Percentiles rank a stretch among this genome's conserved stretches.
phyloP scores from a whole-genome alignment of 2,888 invertebrate genomes.

The Heliconius charithonia region DNA sequence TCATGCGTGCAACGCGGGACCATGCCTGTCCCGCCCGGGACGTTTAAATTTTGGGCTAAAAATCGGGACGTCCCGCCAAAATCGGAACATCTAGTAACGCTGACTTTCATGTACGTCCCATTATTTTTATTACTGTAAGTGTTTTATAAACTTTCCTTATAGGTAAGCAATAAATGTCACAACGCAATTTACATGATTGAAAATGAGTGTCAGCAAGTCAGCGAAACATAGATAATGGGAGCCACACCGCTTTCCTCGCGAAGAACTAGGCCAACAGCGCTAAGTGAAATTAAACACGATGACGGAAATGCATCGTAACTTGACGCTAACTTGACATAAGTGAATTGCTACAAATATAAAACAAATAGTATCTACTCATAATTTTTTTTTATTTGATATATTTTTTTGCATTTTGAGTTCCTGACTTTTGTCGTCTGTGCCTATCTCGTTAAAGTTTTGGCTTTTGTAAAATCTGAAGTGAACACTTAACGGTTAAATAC shows the following conservation, averaged over 20 bases:
- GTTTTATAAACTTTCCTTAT: background rate
- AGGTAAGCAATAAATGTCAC: slow-evolving; percentile 13
- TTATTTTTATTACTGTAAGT: background rate
- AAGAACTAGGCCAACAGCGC: slow-evolving; percentile 63
- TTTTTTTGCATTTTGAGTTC: no score
- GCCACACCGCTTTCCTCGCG: slow-evolving; percentile 67
- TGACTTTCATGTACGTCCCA: background rate
- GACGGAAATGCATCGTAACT: slow-evolving; percentile 53
- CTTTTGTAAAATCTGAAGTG: no score
- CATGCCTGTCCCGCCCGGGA: no score
- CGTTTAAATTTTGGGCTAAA: no score
- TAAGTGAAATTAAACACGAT: slow-evolving; percentile 61
- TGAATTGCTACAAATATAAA: background rate
- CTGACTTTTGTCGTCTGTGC: no score
- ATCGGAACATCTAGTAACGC: no score
- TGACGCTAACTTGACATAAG: slow-evolving; percentile 27
- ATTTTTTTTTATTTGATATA: no score
- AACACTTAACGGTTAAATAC: no score
- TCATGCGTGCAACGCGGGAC: no score
- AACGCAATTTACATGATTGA: slow-evolving; percentile 37
- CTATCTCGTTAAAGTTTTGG: no score
- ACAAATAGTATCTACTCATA: background rate
- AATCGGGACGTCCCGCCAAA: no score
- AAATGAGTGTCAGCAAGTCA: slow-evolving; percentile 44
- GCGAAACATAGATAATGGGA: slow-evolving; percentile 64